Base-by-base conservation (phyloP, 2,113 vertebrate genomes). In the Ochotona princeps region DNA sequence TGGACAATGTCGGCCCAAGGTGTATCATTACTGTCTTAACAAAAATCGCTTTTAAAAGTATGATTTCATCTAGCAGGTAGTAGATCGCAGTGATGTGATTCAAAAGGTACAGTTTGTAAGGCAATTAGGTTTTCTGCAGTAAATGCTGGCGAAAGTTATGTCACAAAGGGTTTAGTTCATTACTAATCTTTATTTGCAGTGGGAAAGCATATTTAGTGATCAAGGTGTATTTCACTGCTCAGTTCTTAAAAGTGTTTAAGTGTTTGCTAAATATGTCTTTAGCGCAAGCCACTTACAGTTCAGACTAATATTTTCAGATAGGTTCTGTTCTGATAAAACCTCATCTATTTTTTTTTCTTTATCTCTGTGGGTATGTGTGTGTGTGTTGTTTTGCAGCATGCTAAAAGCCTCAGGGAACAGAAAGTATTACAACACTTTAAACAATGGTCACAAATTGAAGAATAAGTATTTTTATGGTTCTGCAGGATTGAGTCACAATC, bases 361-460 rank as follows among this genome's bases (percentile, higher is more conserved):
- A 4, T 10, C 28, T 38, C 18, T 86, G 38, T 32, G 54, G 54
- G 13, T 61, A 38, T 78, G 72, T 32, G 44, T 26, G 20, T 8
- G 35, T 10, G 0, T 21, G 32, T 44, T 44, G 18, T 60, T 87
- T 88, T 93, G 65, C 66, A 93, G 30, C 49, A 44, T 85, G 49
- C 30, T 54, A 9, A 69, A 92, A 89, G 21, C 83, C 65, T 92
- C 38, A 25, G 79, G 54, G 86, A 85, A 66, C 61, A 79, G 72
- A 26, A 79, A 49, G 66, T 69, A 54, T 91, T 63, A n/a, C 10
- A 51, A 67, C 69, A 61, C 83, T 83, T 67, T 66, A 49, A 74
- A 60, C 67, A 65, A 5, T 78, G 82, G 32, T 70, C 82, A 89
- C 84, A 86, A 61, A 85, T 79, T 69, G 65, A 88, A 94, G 35